These are phyloP conservation scores for Pandemis cinnamomeana DNA, from an alignment of 2,888 invertebrate genomes.

Conservation along the genomic window DNA sequence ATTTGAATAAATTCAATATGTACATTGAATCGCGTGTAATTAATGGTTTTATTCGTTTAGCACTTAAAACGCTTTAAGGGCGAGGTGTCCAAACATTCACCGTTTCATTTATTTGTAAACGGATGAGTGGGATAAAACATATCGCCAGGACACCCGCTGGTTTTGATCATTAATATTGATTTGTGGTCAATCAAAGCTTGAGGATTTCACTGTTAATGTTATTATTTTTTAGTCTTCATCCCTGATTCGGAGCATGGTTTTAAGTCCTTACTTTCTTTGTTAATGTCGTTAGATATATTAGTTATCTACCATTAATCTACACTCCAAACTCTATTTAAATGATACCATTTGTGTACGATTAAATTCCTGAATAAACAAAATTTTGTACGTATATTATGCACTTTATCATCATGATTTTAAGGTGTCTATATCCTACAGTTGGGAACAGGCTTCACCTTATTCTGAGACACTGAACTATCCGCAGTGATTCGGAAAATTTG, in stretches of 20 bases:
- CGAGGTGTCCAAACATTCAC: slow-evolving; percentile 80
- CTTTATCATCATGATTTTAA: no score
- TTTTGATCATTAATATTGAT: slow-evolving; percentile 84
- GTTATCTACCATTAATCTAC: neutral
- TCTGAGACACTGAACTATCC: no score
- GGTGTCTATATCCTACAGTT: no score
- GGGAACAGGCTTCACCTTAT: no score
- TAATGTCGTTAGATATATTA: neutral
- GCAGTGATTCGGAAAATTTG: no score
- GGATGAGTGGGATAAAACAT: slow-evolving; percentile 58
- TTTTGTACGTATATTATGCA: no score
- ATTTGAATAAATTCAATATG: slow-evolving; percentile 85
- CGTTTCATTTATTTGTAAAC: slow-evolving; percentile 57
- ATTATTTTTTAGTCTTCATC: slow-evolving; percentile 68
- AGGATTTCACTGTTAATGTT: slow-evolving; percentile 83
- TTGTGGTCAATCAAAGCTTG: slow-evolving; percentile 85
- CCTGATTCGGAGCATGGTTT: slow-evolving; percentile 54
- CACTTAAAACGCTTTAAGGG: slow-evolving; percentile 83
- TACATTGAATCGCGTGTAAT: slow-evolving; percentile 84
- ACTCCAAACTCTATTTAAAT: neutral
- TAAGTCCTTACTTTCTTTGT: slow-evolving; percentile 46
- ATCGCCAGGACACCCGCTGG: slow-evolving; percentile 77
- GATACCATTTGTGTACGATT: no score
- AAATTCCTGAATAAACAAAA: no score
- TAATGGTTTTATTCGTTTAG: slow-evolving; percentile 85